Percentiles rank a stretch among this genome's conserved stretches.
Evolutionary conservation across 35 echinoderm and acorn worm genomes (phyloP).

Genomic region (Amphiura filiformis): DNA sequence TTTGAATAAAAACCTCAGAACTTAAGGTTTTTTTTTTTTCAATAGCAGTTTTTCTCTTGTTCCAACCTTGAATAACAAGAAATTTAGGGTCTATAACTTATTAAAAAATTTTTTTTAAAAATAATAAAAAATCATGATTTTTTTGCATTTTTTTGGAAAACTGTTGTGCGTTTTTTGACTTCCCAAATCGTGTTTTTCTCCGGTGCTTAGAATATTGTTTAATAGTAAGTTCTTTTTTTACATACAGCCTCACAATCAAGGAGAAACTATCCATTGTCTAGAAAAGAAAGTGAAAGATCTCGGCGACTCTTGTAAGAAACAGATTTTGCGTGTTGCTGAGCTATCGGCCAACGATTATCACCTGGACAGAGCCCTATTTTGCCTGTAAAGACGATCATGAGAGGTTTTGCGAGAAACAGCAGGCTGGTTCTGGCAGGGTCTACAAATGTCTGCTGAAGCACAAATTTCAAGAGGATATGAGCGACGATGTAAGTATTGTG

Average conservation of each 20-base stretch:
- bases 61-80: no score
- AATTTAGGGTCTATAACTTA: no score
- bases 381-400: conserved; percentile 86
- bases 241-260: conserved; percentile 54
- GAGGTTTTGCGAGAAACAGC: conserved; percentile 69
- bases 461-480: conserved; percentile 90
- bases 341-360: conserved; percentile 84
- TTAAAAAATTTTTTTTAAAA: no score
- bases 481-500: conserved; percentile 51
- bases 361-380: conserved; percentile 70
- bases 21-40: no score
- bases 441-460: conserved; percentile 95
- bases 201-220: no score
- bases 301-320: conserved; percentile 28
- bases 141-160: no score
- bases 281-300: conserved; percentile 45
- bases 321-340: conserved; percentile 81
- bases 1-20: no score
- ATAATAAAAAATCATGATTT: no score
- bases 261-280: conserved; percentile 76
- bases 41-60: no score
- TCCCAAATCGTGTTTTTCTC: no score
- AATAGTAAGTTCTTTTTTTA: no score
- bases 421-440: conserved; percentile 63
- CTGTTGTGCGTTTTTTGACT: no score